Evolutionary conservation across 2,888 invertebrate genomes (phyloP).

Genomic region (Tipula vernalis): DNA sequence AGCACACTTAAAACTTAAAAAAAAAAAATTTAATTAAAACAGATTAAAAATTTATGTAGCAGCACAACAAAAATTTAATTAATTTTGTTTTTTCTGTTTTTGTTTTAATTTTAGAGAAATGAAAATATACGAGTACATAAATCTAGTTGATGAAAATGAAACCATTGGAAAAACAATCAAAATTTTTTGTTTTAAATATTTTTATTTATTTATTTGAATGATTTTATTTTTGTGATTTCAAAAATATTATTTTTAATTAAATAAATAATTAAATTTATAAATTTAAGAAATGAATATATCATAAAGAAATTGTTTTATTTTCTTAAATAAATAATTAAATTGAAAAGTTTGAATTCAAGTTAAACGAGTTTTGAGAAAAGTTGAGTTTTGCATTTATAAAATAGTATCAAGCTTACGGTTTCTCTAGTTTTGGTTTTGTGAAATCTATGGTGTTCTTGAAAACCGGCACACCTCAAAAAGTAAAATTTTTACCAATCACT

Average conservation of each 20-base stretch:
- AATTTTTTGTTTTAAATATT: not conserved
- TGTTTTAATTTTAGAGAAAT: not conserved
- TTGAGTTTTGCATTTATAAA: no score
- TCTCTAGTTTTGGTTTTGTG: no score
- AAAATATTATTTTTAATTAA: not conserved
- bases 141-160: not conserved
- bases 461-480: no score
- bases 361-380: no score
- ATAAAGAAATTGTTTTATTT: not conserved
- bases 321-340: not conserved
- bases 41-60: not conserved
- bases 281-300: not conserved
- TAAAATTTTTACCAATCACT: no score
- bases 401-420: no score
- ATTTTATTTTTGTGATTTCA: not conserved
- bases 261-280: not conserved
- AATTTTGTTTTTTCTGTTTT: not conserved
- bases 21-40: not conserved
- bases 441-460: no score
- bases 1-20: not conserved
- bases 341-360: no score
- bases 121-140: not conserved
- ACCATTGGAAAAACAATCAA: not conserved
- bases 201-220: not conserved
- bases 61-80: not conserved